These are phyloP conservation scores for Drosophila helvetica DNA, from an alignment of 2,888 invertebrate genomes.

Conservation along the genomic window DNA sequence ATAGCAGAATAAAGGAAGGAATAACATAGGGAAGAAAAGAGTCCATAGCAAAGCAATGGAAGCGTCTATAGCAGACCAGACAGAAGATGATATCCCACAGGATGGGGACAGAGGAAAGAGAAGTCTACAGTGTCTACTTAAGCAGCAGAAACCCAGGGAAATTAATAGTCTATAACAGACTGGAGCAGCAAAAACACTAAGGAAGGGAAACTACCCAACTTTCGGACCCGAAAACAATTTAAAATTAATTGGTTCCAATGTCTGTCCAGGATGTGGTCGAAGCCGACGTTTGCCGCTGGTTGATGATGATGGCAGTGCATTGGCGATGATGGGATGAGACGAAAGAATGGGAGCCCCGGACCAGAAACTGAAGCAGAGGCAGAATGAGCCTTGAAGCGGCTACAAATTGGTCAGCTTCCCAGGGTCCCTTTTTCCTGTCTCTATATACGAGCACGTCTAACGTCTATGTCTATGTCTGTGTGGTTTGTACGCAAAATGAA, in stretches of 20 bases:
- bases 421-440: conserved; percentile 19
- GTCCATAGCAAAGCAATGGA: conserved; percentile 4
- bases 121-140: not conserved
- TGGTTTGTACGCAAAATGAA: conserved; percentile 70
- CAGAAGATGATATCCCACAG: not conserved
- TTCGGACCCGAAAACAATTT: conserved; percentile 58
- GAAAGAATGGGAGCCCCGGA: conserved; percentile 1
- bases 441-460: conserved; percentile 27
- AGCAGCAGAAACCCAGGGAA: not conserved
- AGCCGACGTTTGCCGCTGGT: conserved; percentile 21
- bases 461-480: conserved; percentile 46
- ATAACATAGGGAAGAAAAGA: not conserved
- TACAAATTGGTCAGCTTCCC: conserved; percentile 67
- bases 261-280: conserved; percentile 54
- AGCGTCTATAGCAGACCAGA: not conserved
- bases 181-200: not conserved
- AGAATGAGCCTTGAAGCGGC: conserved; percentile 26
- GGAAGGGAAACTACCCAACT: not conserved
- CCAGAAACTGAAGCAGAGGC: conserved; percentile 34
- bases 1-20: not conserved
- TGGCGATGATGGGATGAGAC: not conserved
- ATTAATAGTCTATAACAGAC: not conserved
- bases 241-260: conserved; percentile 78
- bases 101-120: not conserved
- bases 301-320: conserved; percentile 4